Conservation (phyloP, 2,113 vertebrate genomes). For the Onychorhynchus coronatus region DNA sequence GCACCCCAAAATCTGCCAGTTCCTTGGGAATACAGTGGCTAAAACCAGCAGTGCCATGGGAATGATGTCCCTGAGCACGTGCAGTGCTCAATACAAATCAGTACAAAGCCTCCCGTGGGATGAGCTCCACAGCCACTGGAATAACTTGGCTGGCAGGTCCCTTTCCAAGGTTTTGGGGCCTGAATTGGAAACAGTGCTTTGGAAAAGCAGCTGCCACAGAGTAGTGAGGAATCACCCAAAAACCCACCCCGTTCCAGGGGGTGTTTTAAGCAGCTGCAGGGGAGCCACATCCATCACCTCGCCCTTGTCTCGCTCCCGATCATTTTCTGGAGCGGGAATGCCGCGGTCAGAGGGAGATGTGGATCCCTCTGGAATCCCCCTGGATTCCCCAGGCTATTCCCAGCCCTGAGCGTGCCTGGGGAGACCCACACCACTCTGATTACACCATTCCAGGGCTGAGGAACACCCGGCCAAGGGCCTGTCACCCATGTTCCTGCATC, state of each 20-base stretch:
- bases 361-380: background rate
- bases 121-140: background rate
- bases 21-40: background rate
- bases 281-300: background rate
- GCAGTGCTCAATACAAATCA: background rate
- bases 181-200: background rate
- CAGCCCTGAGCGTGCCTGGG: background rate
- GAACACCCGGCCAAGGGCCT: background rate
- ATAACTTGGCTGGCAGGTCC: background rate
- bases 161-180: background rate
- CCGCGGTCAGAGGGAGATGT: fast-evolving
- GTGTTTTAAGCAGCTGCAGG: background rate
- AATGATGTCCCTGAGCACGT: background rate
- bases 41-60: background rate
- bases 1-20: background rate
- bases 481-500: background rate
- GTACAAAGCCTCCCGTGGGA: fast-evolving
- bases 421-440: background rate
- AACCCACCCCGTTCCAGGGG: fast-evolving
- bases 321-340: fast-evolving
- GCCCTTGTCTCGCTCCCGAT: fast-evolving
- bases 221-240: background rate
- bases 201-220: background rate
- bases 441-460: background rate
- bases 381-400: background rate